Evolutionary conservation across 2,888 invertebrate species (phyloP).

Genomic region (Stegana nigrithorax): DNA sequence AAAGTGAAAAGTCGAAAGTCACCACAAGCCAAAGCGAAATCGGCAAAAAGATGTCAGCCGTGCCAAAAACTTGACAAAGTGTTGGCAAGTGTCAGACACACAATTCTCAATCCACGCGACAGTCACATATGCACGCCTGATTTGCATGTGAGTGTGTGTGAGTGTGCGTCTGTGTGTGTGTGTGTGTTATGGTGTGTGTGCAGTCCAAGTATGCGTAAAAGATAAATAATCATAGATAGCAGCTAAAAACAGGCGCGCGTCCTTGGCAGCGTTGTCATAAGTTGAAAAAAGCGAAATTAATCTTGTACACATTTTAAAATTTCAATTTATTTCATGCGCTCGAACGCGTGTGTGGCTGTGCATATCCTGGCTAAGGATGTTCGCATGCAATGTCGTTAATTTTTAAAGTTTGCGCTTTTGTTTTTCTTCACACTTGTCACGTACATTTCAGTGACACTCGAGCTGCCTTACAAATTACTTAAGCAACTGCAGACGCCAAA

Average conservation of each 20-base stretch:
- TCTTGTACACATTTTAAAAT: constrained; percentile 59
- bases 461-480: constrained; percentile 11
- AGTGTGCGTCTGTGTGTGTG: constrained; percentile 46
- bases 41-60: constrained; percentile 49
- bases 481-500: constrained; percentile 23
- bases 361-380: constrained; percentile 25
- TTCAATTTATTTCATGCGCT: constrained; percentile 60
- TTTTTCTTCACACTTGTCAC: constrained; percentile 57
- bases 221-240: constrained; percentile 59
- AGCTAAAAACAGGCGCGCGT: constrained; percentile 20
- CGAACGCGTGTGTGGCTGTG: constrained; percentile 46
- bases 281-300: constrained; percentile 48
- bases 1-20: constrained; percentile 5
- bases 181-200: constrained; percentile 29
- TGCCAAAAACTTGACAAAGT: constrained; percentile 60
- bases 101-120: constrained; percentile 21
- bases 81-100: constrained; percentile 55
- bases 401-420: constrained; percentile 36
- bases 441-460: constrained; percentile 56
- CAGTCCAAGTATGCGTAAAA: constrained; percentile 56
- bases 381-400: neutral
- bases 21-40: constrained; percentile 27
- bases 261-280: constrained; percentile 34
- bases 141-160: constrained; percentile 48
- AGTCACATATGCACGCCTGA: constrained; percentile 27